A percentile compares a stretch with the other conserved stretches of the same genome.
phyloP scores from a whole-genome alignment of 2,113 vertebrate genomes.

The Madoqua kirkii region DNA sequence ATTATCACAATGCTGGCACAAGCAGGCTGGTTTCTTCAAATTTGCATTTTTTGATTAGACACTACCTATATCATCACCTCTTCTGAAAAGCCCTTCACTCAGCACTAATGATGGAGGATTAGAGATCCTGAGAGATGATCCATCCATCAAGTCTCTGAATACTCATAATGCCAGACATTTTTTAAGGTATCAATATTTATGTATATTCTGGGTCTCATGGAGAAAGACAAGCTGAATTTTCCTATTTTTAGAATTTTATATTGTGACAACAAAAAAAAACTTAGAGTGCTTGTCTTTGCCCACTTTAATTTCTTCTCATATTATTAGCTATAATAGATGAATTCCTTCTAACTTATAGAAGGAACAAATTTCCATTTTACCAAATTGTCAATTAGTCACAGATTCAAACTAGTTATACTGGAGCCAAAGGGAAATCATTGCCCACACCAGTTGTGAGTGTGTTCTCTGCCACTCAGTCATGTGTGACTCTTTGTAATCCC shows the following conservation, averaged over 20 bases:
- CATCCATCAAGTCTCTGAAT: neutral
- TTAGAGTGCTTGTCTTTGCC: neutral
- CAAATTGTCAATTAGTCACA: neutral
- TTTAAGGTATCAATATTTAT: neutral
- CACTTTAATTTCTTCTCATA: neutral
- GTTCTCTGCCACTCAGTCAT: neutral
- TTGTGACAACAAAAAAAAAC: neutral
- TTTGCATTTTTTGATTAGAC: slow-evolving; percentile 6
- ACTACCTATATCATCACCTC: neutral
- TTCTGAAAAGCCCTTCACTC: neutral
- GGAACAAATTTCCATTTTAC: neutral
- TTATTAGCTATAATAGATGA: neutral
- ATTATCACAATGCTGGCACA: neutral
- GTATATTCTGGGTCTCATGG: neutral
- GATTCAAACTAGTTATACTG: neutral
- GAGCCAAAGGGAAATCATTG: neutral
- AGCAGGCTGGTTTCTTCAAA: neutral
- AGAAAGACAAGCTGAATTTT: neutral
- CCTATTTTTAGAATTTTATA: neutral
- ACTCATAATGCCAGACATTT: neutral
- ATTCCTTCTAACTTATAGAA: neutral
- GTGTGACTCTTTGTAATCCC: neutral
- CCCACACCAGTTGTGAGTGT: neutral
- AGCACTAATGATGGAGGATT: neutral
- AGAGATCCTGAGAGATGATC: neutral